Base-by-base conservation (phyloP, 1,140 invertebrate genomes). In the Hyphantria cunea region DNA sequence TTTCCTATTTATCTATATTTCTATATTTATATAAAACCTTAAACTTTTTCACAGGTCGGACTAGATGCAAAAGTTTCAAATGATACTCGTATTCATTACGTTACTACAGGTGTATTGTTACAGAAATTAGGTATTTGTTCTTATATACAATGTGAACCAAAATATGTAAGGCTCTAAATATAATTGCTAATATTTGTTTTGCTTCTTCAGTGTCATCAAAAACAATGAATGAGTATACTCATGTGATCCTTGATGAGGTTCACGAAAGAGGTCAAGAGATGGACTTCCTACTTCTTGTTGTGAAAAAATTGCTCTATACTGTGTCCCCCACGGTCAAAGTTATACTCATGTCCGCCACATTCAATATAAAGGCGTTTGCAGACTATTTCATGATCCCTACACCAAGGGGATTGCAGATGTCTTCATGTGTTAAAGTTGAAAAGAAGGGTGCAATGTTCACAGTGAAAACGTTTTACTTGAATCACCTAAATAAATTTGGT, bases 201-300 rank as follows among this genome's bases (percentile, higher is more conserved):
- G 67, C 44, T 62, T n/a, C 83, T 82, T 55, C 64, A 91, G 87
- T 91, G 45, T 50, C 52, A 32, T 62, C 78, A 7, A 89, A 90
- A 63, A 90, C 73, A 15, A 82, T 91, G 82, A 84, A 85, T 64
- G 90, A 98, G 95, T 93, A 91, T 64, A 98, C 98, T 0, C 98
- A 99, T 84, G 94, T 99, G 47, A 95, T 99, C 74, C 90, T 99
- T 6, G 98, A 98, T 89, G 97, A 99, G 87, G 95, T 99, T 13
- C 99, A 99, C 82, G 98, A 99, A 91, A 92, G 99, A 14, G 96
- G 98, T 78, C 94, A 97, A 82, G 97, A 99, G 59, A 97, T 97
- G 92, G 95, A 96, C 74, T 98, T 99, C 82, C 89, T 99, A 4
- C 80, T 99, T 6, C 92, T 99, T 12, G 91, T 99, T 10, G 92